Conservation (phyloP, 2,888 invertebrate genomes). For the Epirrhoe tristata region DNA sequence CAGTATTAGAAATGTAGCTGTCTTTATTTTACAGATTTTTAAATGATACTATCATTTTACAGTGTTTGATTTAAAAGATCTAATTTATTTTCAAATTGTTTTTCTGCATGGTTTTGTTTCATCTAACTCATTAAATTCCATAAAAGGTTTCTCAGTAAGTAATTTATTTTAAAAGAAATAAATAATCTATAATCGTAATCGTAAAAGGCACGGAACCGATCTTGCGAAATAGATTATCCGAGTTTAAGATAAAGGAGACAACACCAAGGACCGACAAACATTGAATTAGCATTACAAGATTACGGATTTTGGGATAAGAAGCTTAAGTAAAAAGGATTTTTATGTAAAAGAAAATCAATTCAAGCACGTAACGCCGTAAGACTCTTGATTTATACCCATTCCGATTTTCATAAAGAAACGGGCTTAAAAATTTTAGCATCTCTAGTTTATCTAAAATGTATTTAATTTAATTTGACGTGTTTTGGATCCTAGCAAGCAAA, state of each 20-base stretch:
- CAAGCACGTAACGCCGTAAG: constrained; percentile 24
- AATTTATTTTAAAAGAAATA: no score
- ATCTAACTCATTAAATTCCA: constrained; percentile 68
- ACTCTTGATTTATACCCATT: constrained; percentile 30
- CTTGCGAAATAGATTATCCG: constrained; percentile 66
- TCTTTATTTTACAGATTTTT: no score
- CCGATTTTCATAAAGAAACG: constrained; percentile 22
- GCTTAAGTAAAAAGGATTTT: constrained; percentile 53
- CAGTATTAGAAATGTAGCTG: no score
- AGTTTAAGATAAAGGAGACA: constrained; percentile 63
- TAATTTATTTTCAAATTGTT: constrained; percentile 51
- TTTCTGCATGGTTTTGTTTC: constrained; percentile 56
- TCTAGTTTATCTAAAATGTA: neutral
- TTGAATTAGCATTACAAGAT: constrained; percentile 74
- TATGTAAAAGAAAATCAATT: constrained; percentile 41
- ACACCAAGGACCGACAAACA: constrained; percentile 62
- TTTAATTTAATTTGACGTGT: neutral
- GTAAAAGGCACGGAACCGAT: constrained; percentile 68
- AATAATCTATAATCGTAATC: no score
- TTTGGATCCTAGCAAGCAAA: neutral
- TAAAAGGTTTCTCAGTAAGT: no score
- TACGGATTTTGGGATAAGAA: constrained; percentile 54
- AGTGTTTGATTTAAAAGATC: constrained; percentile 44
- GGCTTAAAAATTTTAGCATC: neutral
- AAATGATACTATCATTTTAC: no score